phyloP scores from a whole-genome alignment of 2,888 invertebrate species.

The Eledona agricola region DNA sequence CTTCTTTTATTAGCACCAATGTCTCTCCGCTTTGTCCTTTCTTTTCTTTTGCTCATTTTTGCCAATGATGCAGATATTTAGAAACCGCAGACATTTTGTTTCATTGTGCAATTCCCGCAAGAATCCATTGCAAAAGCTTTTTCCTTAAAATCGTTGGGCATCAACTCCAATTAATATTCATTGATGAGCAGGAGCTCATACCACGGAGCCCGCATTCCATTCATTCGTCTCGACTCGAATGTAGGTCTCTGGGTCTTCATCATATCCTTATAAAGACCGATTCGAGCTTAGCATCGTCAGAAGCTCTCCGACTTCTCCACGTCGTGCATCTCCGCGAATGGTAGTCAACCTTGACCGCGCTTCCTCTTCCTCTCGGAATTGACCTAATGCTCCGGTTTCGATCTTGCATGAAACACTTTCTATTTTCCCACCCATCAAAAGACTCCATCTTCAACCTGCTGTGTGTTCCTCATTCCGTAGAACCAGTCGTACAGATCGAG shows the following conservation, averaged over 20 bases:
- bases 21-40: too few relatives aligned
- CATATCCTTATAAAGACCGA: constrained; percentile 55
- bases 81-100: too few relatives aligned
- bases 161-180: constrained; percentile 15
- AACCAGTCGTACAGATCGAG: constrained; percentile 56
- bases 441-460: constrained; percentile 45
- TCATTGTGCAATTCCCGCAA: too few relatives aligned
- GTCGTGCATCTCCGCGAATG: constrained; percentile 28
- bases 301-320: constrained; percentile 43
- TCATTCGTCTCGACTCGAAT: constrained; percentile 40
- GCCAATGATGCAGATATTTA: too few relatives aligned
- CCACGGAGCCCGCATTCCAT: constrained; percentile 6
- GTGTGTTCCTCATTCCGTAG: constrained; percentile 54
- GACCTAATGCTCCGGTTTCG: constrained; percentile 53
- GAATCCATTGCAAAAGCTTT: too few relatives aligned
- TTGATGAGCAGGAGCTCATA: constrained; percentile 22
- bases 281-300: constrained; percentile 40
- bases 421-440: constrained; percentile 47
- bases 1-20: too few relatives aligned
- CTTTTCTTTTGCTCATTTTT: too few relatives aligned
- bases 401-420: constrained; percentile 55
- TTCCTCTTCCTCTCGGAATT: constrained; percentile 37
- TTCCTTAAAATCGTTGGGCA: too few relatives aligned
- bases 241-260: constrained; percentile 56
- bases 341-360: constrained; percentile 15